Evolutionary conservation across 2,113 vertebrate species (phyloP), one percentile per base, ranked within the genome.

Genomic region (Sinocyclocheilus anshuiensis): DNA sequence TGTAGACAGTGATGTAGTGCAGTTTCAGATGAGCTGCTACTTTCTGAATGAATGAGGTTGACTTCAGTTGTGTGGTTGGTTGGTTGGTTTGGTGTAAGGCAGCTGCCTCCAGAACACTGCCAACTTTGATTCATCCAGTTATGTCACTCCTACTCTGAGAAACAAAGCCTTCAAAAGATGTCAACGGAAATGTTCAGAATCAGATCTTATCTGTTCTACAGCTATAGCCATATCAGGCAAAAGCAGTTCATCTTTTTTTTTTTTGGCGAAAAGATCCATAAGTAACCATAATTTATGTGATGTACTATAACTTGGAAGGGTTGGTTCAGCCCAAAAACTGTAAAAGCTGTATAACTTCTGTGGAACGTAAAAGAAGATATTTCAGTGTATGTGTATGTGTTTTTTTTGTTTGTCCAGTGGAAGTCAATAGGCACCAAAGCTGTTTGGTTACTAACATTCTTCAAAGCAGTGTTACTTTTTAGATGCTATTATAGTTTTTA

Each of bases 61-160:
- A 77, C 80, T 45, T 65, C 84, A 85, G 65, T 91, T 86, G 79
- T 76, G 15, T 72, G 24, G 63, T 81, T 81, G 86, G 81, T 61
- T 22, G 53, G 16, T 57, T 77, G 59, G 50, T 83, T 71, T 87
- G 74, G 48, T 53, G 81, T 59, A 87, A 89, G 81, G 86, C 83
- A 85, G 67, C 39, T 42, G 61, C 33, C 78, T 76, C 50, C 84
- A 39, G 59, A 85, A 87, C 83, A 65, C 74, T 87, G 86, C 86
- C 91, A 89, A 86, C 91, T 91, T 85, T 87, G 83, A 87, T 84
- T 91, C 84, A 78, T 89, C 83, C 89, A 84, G 69, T 79, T 84
- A 84, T 16, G 26, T 63, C 55, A 86, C 75, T 50, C 4, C 42
- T 61, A 53, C n/a, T 57, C 57, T 69, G 26, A 50, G 55, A 67